A percentile compares a stretch with the other conserved stretches of the same genome.
Evolutionary conservation across 2,797 vertebrate genomes (phyloP).

Genomic region (Coregonus suidteri): DNA sequence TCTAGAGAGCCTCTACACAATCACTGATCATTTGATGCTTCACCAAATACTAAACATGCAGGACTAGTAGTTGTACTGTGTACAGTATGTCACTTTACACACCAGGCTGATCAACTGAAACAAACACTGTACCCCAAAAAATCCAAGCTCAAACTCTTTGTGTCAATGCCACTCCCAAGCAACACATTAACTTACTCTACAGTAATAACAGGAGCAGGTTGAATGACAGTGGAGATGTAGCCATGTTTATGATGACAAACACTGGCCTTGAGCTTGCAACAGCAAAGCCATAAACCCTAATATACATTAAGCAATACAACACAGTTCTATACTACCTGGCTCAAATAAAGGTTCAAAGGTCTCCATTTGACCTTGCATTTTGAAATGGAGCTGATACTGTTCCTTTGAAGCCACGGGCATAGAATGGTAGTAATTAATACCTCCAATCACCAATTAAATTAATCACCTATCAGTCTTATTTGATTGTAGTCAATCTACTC

Average conservation of each 20-base stretch:
- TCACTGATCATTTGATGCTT: not conserved
- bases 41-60: not conserved
- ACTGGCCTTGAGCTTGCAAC: constrained; percentile 17
- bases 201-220: not conserved
- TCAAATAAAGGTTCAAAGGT: not conserved
- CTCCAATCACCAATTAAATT: too few species aligned
- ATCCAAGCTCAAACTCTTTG: not conserved
- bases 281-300: constrained; percentile 8
- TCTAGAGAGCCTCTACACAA: not conserved
- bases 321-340: not conserved
- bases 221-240: not conserved
- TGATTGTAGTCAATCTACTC: not conserved
- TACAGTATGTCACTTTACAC: not conserved
- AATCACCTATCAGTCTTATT: not conserved
- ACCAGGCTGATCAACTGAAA: not conserved
- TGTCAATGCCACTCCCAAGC: not conserved
- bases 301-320: constrained; percentile 11
- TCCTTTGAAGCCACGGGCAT: not conserved
- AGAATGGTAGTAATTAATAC: not conserved
- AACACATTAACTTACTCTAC: not conserved
- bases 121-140: not conserved
- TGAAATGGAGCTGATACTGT: not conserved
- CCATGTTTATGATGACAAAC: constrained; percentile 11
- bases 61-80: not conserved
- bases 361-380: not conserved